phyloP scores from a whole-genome alignment of 2,888 invertebrate genomes.

The Herminia tarsipennalis region DNA sequence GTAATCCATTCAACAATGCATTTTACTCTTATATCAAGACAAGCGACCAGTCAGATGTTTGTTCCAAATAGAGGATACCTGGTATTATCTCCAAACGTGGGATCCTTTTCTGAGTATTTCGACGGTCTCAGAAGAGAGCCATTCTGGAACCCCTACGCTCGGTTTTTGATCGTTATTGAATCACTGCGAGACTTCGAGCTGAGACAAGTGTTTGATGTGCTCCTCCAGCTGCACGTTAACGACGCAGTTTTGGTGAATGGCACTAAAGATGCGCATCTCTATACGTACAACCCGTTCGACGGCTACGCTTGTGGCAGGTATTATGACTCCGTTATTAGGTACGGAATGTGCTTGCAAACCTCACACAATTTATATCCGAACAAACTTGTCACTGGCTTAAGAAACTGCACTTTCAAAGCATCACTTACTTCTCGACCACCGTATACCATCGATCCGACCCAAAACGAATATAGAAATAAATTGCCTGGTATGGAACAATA shows the following conservation, averaged over 20 bases:
- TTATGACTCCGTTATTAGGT: slow-evolving; percentile 47
- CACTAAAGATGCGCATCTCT: slow-evolving; percentile 44
- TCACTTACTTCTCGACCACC: slow-evolving; percentile 46
- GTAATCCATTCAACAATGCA: slow-evolving; percentile 9
- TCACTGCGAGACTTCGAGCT: slow-evolving; percentile 26
- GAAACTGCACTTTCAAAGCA: slow-evolving; percentile 54
- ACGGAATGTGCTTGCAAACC: slow-evolving; percentile 49
- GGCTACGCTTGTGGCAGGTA: slow-evolving; percentile 60
- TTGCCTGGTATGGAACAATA: too few species aligned
- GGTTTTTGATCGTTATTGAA: slow-evolving; percentile 47
- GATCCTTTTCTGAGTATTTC: slow-evolving; percentile 33
- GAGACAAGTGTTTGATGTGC: slow-evolving; percentile 45
- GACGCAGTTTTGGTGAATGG: slow-evolving; percentile 51
- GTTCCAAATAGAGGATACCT: slow-evolving; percentile 43
- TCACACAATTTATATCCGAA: slow-evolving; percentile 39
- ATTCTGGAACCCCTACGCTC: slow-evolving; percentile 52
- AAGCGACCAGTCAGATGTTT: background rate
- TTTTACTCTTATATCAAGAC: slow-evolving; percentile 10
- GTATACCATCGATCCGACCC: slow-evolving; percentile 39
- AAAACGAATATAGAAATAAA: slow-evolving; percentile 26
- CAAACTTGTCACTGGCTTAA: slow-evolving; percentile 49
- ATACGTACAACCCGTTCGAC: slow-evolving; percentile 61
- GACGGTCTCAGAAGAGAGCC: slow-evolving; percentile 34
- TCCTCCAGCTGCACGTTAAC: slow-evolving; percentile 44
- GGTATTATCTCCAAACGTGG: slow-evolving; percentile 27